Conservation (phyloP, 1,140 invertebrate genomes). For the Sitobion miscanthi region DNA sequence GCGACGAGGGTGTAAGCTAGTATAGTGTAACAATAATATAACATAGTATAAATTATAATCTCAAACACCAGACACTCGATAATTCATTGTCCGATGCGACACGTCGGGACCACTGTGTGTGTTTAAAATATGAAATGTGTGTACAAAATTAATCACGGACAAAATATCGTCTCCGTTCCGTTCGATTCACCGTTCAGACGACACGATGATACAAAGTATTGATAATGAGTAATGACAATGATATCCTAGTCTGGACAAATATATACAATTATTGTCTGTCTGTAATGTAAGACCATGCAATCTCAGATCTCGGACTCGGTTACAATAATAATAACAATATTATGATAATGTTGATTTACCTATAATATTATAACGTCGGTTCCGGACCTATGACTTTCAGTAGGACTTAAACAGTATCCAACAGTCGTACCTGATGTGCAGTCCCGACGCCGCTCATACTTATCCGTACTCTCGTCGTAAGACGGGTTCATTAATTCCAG, state of each 20-base stretch:
- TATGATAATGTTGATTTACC: neutral
- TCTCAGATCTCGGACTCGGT: neutral
- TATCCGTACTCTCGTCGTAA: conserved; percentile 23
- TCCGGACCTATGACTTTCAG: neutral
- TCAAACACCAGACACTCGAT: neutral
- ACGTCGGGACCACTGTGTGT: neutral
- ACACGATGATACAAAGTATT: neutral
- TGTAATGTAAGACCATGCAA: neutral
- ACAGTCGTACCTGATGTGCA: neutral
- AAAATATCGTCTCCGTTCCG: neutral
- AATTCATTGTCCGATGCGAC: neutral
- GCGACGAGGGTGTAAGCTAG: neutral
- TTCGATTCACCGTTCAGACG: neutral
- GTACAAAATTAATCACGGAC: neutral
- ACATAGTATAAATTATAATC: neutral
- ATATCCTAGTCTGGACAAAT: neutral
- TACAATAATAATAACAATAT: neutral
- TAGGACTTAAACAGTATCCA: neutral
- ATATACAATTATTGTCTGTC: neutral
- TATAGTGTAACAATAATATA: neutral
- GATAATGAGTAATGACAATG: neutral
- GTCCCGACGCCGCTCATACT: neutral
- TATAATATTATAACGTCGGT: neutral
- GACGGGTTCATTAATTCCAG: conserved; percentile 54
- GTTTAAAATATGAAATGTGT: neutral